A percentile compares a stretch with the other conserved stretches of the same genome.
These are phyloP conservation scores for Fratercula arctica DNA, from an alignment of 2,797 vertebrate species.

Conservation along the genomic window DNA sequence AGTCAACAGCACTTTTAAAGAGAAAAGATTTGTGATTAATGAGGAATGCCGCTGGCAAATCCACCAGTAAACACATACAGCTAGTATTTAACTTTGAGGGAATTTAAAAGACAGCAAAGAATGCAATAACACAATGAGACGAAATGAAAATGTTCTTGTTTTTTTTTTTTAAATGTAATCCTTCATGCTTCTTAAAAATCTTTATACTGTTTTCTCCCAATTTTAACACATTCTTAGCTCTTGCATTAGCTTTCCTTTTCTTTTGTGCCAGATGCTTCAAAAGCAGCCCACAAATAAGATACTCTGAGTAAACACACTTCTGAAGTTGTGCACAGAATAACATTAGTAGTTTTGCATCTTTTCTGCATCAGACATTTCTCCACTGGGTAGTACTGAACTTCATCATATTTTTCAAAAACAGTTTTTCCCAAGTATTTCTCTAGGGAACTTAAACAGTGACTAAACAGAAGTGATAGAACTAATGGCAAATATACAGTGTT, in stretches of 20 bases:
- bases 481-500: not conserved
- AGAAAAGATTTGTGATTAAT: not conserved
- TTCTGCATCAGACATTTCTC: not conserved
- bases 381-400: not conserved
- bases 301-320: not conserved
- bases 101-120: not conserved
- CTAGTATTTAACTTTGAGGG: not conserved
- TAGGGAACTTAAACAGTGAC: not conserved
- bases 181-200: not conserved
- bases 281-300: not conserved
- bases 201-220: not conserved
- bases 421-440: not conserved
- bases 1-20: not conserved
- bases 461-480: not conserved
- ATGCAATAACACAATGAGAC: not conserved
- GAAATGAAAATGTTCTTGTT: not conserved
- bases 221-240: not conserved
- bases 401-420: not conserved
- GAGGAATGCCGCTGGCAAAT: not conserved
- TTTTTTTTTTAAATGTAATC: not conserved
- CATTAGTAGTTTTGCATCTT: not conserved
- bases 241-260: not conserved
- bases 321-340: not conserved
- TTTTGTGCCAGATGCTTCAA: not conserved
- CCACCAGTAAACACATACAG: not conserved